phyloP scores from a whole-genome alignment of 2,888 invertebrate genomes.

The Acutogordius australiensis region DNA sequence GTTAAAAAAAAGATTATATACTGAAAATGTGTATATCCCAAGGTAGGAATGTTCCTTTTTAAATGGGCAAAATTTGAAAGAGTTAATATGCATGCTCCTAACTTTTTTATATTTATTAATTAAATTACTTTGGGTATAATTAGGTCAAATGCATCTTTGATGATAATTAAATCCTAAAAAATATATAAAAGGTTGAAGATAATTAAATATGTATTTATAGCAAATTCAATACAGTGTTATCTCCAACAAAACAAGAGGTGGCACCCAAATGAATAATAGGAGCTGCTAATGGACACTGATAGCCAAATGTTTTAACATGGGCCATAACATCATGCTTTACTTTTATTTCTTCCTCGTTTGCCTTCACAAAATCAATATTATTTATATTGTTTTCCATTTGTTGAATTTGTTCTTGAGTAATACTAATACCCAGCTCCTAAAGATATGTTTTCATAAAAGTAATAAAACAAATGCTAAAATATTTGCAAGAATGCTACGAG shows the following conservation, averaged over 20 bases:
- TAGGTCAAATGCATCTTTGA: slow-evolving; percentile 55
- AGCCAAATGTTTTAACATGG: slow-evolving; percentile 70
- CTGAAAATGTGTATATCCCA: slow-evolving; percentile 7
- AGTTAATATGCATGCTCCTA: not conserved
- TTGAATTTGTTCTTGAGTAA: slow-evolving; percentile 48
- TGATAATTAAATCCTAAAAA: slow-evolving; percentile 45
- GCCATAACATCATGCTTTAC: slow-evolving; percentile 97
- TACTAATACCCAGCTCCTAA: slow-evolving; percentile 48
- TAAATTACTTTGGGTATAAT: slow-evolving; percentile 35
- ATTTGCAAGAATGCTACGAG: too few species aligned
- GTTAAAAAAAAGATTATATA: too few species aligned
- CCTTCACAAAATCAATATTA: slow-evolving; percentile 55
- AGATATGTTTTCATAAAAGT: too few species aligned
- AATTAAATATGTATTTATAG: slow-evolving; percentile 7
- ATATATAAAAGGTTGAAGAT: slow-evolving; percentile 12
- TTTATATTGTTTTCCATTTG: slow-evolving; percentile 49
- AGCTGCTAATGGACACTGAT: slow-evolving; percentile 58
- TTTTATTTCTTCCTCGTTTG: slow-evolving; percentile 51
- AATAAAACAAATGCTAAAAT: too few species aligned
- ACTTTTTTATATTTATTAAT: not conserved
- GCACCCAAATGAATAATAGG: slow-evolving; percentile 88
- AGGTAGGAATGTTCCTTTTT: not conserved
- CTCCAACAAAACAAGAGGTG: slow-evolving; percentile 87
- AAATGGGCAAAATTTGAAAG: not conserved
- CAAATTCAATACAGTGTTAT: slow-evolving; percentile 39